These are phyloP conservation scores for Andrena praecox DNA, from an alignment of 2,888 invertebrate species.

Conservation along the genomic window DNA sequence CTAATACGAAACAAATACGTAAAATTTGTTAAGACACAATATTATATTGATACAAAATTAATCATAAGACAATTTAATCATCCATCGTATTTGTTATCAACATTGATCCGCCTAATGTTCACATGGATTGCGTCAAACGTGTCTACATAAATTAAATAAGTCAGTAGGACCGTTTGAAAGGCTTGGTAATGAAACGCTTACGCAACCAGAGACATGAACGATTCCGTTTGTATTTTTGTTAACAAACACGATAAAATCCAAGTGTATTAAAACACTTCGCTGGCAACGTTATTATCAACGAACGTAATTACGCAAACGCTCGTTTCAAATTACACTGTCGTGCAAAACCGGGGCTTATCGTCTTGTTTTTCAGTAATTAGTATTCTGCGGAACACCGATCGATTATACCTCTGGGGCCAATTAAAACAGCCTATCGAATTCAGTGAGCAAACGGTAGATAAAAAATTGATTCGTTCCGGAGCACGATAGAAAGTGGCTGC, in stretches of 20 bases:
- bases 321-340: not conserved
- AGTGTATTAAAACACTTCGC: not conserved
- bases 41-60: too few species aligned
- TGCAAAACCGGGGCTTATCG: slow-evolving; percentile 6
- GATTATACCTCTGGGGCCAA: slow-evolving; percentile 34
- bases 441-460: not conserved
- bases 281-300: not conserved
- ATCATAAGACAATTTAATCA: too few species aligned
- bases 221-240: not conserved
- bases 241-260: not conserved
- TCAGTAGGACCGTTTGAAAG: too few species aligned
- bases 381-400: slow-evolving; percentile 21
- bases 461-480: slow-evolving; percentile 23
- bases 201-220: not conserved
- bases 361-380: slow-evolving; percentile 37
- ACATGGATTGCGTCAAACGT: too few species aligned
- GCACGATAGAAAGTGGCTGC: slow-evolving; percentile 7
- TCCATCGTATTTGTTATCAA: too few species aligned
- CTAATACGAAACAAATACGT: too few species aligned
- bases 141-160: too few species aligned
- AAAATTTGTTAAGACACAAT: too few species aligned
- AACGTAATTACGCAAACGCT: not conserved
- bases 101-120: too few species aligned
- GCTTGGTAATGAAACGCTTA: not conserved
- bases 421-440: slow-evolving; percentile 20